Evolutionary conservation across 2,113 vertebrate genomes (phyloP).

Genomic region (Misgurnus anguillicaudatus): DNA sequence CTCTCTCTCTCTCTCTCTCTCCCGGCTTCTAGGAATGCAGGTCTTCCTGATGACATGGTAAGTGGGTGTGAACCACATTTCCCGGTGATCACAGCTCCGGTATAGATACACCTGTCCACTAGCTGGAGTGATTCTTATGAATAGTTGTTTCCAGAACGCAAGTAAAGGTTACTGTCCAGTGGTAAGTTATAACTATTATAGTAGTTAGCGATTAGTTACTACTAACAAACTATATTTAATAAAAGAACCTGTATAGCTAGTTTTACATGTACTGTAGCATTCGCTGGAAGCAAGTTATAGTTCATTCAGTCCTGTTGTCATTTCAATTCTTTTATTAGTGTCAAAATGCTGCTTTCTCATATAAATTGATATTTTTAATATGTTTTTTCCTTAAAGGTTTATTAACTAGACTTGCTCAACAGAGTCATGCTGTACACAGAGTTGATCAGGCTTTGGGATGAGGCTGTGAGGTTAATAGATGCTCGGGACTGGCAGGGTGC

Average conservation of each 20-base stretch:
- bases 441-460: conserved; percentile 80
- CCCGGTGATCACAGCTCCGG: background rate
- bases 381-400: no score
- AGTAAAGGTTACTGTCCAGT: background rate
- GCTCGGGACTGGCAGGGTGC: conserved; percentile 75
- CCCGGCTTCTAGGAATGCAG: conserved; percentile 21
- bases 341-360: background rate
- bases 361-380: background rate
- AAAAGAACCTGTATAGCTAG: conserved; percentile 14
- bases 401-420: background rate
- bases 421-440: conserved; percentile 81
- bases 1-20: background rate
- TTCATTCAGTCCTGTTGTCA: background rate
- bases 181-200: conserved; percentile 17
- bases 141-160: background rate
- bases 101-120: conserved; percentile 6
- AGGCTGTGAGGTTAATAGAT: conserved; percentile 74
- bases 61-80: conserved; percentile 30
- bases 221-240: no score
- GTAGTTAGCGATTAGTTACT: no score
- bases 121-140: background rate
- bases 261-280: conserved; percentile 1
- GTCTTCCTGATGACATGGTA: conserved; percentile 46
- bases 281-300: background rate
- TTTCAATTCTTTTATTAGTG: background rate